Base-by-base conservation (phyloP, 2,888 invertebrate genomes). In the Acleris laterana region DNA sequence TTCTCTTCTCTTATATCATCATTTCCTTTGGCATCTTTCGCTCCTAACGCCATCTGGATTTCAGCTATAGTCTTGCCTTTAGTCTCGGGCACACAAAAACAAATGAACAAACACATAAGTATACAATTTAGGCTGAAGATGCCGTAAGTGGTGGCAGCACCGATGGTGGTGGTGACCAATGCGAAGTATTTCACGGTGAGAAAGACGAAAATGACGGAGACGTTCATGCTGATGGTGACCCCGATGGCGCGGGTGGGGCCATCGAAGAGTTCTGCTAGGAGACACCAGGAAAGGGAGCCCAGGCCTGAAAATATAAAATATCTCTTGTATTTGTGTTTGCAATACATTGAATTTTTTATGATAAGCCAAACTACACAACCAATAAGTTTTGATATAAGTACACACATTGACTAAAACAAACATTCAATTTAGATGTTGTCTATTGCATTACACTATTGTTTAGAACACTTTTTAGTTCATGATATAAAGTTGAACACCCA, bases 271-370 rank as follows among this genome's bases (percentile, higher is more conserved):
- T 89, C 89, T 0, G 89, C 77, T 11, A 78, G 68, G 0, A 86
- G 68, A 20, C 79, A 71, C 87, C 85, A 88, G 63, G 75, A 72
- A 5, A 89, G 61, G 0, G 88, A 84, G 1, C 88, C 88, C 5
- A 84, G 72, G 58, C 89, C 89, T 89, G 80, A 1, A 76, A 73
- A 68, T 42, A 56, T 49, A 67, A 50, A 63, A 49, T 19, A 53
- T 42, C 5, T 48, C 49, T 61, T 52, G 28, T 28, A 51, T 44
- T 11, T 32, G 9, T 32, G 32, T 32, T 32, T 9, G 6, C 1
- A 25, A 25, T 25, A 25, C 25, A 1, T 25, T n/a, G n/a, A n/a
- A n/a, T n/a, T n/a, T 25, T 25, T 25, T 25, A 5, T 25, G 25
- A 25, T 5, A 25, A 5, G 5, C 25, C 0, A 5, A 25, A 25